Conservation (phyloP, 2,888 invertebrate species). For the Ditula angustiorana region DNA sequence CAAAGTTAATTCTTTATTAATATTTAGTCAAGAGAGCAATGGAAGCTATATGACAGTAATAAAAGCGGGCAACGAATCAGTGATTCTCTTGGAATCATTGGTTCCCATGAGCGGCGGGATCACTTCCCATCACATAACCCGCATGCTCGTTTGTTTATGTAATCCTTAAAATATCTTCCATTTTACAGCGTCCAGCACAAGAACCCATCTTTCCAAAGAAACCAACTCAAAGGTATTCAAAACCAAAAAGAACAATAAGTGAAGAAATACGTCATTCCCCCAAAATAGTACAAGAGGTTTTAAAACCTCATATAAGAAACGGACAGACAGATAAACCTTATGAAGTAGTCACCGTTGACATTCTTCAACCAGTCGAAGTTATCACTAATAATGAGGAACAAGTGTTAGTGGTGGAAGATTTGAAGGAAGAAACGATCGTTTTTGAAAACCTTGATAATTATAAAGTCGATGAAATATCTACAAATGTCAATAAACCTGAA, state of each 20-base stretch:
- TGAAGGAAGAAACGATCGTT: slow-evolving; percentile 14
- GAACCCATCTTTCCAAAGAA: slow-evolving; percentile 32
- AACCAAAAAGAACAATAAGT: slow-evolving; percentile 41
- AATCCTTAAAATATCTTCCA: slow-evolving; percentile 1
- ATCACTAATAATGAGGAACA: slow-evolving; percentile 24
- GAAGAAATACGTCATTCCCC: slow-evolving; percentile 51
- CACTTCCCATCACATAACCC: too few species aligned
- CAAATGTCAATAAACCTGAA: slow-evolving; percentile 4
- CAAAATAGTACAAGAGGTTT: slow-evolving; percentile 60
- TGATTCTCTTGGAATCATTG: too few species aligned
- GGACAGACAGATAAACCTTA: slow-evolving; percentile 19
- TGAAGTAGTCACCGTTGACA: slow-evolving; percentile 21
- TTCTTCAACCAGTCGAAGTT: slow-evolving; percentile 24
- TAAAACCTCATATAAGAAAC: slow-evolving; percentile 46
- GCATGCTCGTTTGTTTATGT: not conserved
- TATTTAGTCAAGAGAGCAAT: too few species aligned
- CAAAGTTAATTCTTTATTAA: too few species aligned
- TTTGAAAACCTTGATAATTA: slow-evolving; percentile 26
- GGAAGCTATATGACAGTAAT: too few species aligned
- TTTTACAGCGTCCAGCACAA: slow-evolving; percentile 53
- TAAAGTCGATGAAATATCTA: not conserved
- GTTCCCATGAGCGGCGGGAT: too few species aligned
- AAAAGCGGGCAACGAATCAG: too few species aligned
- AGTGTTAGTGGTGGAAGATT: slow-evolving; percentile 16
- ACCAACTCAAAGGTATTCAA: slow-evolving; percentile 42